These are phyloP conservation scores for Falco peregrinus DNA, from an alignment of 2,797 vertebrate genomes.

Conservation along the genomic window DNA sequence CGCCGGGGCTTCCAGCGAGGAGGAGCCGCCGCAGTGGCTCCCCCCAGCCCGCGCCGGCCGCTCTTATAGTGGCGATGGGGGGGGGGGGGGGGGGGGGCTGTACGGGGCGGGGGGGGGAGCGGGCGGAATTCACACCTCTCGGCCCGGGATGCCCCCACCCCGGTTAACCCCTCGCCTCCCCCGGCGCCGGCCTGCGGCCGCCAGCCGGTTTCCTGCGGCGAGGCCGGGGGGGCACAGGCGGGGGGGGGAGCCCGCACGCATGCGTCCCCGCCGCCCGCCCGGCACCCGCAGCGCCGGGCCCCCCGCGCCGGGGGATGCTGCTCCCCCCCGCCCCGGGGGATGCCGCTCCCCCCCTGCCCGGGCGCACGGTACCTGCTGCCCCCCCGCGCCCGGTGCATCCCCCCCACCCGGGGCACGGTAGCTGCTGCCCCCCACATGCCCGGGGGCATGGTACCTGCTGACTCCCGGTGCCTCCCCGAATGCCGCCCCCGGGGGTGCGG, in stretches of 20 bases:
- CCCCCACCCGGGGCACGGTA: too few species aligned
- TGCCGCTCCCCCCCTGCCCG: not conserved
- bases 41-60: slow-evolving; percentile 54
- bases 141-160: slow-evolving; percentile 70
- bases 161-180: slow-evolving; percentile 75
- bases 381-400: not conserved
- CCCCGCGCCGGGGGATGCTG: not conserved
- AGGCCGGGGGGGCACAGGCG: slow-evolving; percentile 2
- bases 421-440: too few species aligned
- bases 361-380: not conserved
- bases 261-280: not conserved
- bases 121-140: slow-evolving; percentile 77
- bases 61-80: slow-evolving; percentile 75
- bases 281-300: not conserved
- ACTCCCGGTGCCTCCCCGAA: too few species aligned
- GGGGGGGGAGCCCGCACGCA: slow-evolving; percentile 6
- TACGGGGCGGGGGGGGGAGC: not conserved
- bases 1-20: slow-evolving; percentile 67
- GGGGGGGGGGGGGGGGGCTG: not conserved
- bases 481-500: too few species aligned
- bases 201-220: slow-evolving; percentile 69
- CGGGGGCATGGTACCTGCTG: too few species aligned
- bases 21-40: slow-evolving; percentile 67
- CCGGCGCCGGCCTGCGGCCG: slow-evolving; percentile 67
- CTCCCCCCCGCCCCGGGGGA: not conserved